Base-by-base conservation (phyloP, 2,113 vertebrate species). In the Strix uralensis region DNA sequence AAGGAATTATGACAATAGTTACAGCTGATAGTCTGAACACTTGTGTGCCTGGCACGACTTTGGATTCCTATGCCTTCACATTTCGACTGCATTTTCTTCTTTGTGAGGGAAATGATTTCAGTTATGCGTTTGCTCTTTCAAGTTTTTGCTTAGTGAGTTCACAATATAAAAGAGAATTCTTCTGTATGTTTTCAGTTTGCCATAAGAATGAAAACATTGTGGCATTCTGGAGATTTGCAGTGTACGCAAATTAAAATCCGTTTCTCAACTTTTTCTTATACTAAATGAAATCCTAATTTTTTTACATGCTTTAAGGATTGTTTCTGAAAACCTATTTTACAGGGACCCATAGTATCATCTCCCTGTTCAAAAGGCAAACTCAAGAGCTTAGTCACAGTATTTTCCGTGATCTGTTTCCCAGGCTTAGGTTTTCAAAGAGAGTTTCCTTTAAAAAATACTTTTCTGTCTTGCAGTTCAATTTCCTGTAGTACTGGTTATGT, bases 371-470 rank as follows among this genome's bases (percentile, higher is more conserved):
- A 92, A 97, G 74, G 75, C 95, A 95, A 96, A 97, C 88, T 88
- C 73, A 79, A 93, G 88, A 96, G n/a, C 61, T 95, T 97, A 95
- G 97, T 96, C 92, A 94, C 52, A 88, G 77, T 66, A n/a, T 96
- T 97, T 97, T 97, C 96, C 96, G 22, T 97, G 88, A 98, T 98
- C 90, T 97, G 12, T 97, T 98, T 97, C 85, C 95, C 97, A 98
- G 96, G 84, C 92, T 91, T 86, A 51, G 44, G 46, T 94, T 96
- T 97, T 86, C 44, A 67, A 96, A 97, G 95, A 81, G 54, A 94
- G 77, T 84, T 97, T 97, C 94, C 96, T 97, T 97, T 96, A 80
- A 86, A 94, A 96, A 97, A 86, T 81, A 58, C 73, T 87, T 86
- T 73, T 96, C 92, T 97, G 92, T 94, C 95, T 96, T 97, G 96